Evolutionary conservation across 2,113 vertebrate species (phyloP), one percentile per base, ranked within the genome.

Genomic region (Protobothrops flavoviridis): DNA sequence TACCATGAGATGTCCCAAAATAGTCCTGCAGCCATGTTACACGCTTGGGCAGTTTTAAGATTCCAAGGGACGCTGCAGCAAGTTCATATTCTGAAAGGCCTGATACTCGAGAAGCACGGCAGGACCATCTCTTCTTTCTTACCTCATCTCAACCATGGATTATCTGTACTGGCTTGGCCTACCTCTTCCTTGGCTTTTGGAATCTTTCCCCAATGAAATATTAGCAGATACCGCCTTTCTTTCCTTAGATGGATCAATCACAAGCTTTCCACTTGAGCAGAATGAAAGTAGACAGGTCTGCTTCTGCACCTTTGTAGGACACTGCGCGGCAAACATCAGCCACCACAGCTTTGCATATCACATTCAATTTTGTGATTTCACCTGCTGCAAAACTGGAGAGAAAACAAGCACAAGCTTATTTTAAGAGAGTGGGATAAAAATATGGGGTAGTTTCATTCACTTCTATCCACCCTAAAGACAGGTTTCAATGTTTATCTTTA

Each of bases 21-120:
- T 90, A 93, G 92, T 81, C 55, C 74, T 90, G 88, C 88, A 93
- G 89, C 92, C 74, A 23, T 86, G 74, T 93, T 93, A 93, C 88
- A 56, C 55, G 15, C 74, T 86, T 33, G 74, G 74, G 69, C 43
- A 93, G 74, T 26, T 55, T 53, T 90, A 93, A 93, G 92, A 74
- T 74, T 87, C 55, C 55, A 45, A 15, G 74, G 74, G 92, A 93
- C 69, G 2, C 52, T 90, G 88, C 74, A 93, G 61, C 43, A 90
- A 48, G 29, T 33, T 93, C 59, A 45, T 81, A 89, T 90, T 56
- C 85, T n/a, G 56, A 90, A 56, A 93, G 45, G 21, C 52, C n/a
- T 85, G 74, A 90, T 57, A 93, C 56, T 55, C 26, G 92, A 93
- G 92, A 93, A 86, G 92, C 5, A 74, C 53, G 23, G n/a, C 45